Base-by-base conservation (phyloP, 2,113 vertebrate genomes). In the Pomatorhinus ruficollis region DNA sequence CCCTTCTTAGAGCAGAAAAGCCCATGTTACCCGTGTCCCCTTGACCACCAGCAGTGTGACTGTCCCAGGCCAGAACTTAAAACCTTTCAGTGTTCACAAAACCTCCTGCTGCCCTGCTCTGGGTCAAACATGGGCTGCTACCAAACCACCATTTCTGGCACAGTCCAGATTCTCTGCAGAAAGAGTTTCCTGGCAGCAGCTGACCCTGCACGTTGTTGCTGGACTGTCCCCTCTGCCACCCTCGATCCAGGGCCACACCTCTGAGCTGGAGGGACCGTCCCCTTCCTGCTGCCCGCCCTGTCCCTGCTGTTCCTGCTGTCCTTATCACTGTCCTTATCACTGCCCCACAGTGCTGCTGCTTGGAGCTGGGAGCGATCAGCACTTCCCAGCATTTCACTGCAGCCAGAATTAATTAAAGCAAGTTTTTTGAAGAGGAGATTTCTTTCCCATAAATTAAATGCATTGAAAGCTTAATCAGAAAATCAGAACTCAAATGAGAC, bases 321-420 rank as follows among this genome's bases (percentile, higher is more conserved):
- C 89, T 94, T 93, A 80, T 93, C 93, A 5, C 70, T 72, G 31
- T 30, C 91, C 88, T 94, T 93, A 80, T 93, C 93, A 3, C 71
- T 77, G 33, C 27, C 70, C 66, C 25, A 1, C 94, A 61, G 83
- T 5, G 0, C 11, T 40, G 44, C 91, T 15, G 49, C 86, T 37
- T 13, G 13, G 65, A 56, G 66, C 90, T 45, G 30, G 45, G 11
- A 16, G 37, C 28, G 91, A 89, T 30, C 96, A 91, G 83, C 90
- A 71, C 71, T 79, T 75, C 60, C 93, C 79, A 87, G 75, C 59
- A 4, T 47, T 64, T 57, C 10, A 45, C 35, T 44, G 45, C 2
- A 74, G 87, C 85, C 93, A 93, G 71, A 96, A 96, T 88, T 70
- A 86, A 95, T 92, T 81, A 66, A 24, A 90, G 70, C 63, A 39